These are phyloP conservation scores for Podargus strigoides DNA, from an alignment of 2,797 vertebrate species.

Conservation along the genomic window DNA sequence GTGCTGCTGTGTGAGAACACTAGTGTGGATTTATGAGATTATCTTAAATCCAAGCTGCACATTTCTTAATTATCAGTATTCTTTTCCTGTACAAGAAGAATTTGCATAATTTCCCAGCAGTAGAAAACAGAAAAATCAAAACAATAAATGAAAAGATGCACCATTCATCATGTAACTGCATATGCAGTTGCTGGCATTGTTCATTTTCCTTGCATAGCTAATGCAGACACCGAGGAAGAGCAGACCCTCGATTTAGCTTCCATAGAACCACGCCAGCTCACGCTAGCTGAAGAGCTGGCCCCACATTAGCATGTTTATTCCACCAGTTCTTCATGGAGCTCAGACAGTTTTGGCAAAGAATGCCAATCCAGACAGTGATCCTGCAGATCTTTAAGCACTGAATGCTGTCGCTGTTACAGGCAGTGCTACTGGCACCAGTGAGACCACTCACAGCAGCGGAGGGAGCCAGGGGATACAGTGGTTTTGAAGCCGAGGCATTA, in stretches of 20 bases:
- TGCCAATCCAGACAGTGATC: neutral
- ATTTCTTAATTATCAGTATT: conserved; percentile 64
- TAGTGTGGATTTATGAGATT: neutral
- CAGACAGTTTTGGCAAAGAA: conserved; percentile 31
- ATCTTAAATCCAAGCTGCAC: conserved; percentile 30
- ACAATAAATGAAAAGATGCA: conserved; percentile 60
- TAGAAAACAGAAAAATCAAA: conserved; percentile 54
- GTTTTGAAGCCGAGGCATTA: neutral
- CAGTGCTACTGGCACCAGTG: neutral
- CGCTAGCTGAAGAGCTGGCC: neutral
- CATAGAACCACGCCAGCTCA: fast-evolving
- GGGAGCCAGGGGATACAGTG: neutral
- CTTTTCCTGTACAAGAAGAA: conserved; percentile 30
- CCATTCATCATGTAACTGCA: conserved; percentile 57
- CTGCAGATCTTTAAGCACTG: neutral
- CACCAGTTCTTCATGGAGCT: conserved; percentile 26
- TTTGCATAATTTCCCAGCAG: conserved; percentile 68
- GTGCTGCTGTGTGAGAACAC: neutral
- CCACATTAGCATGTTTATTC: conserved; percentile 41
- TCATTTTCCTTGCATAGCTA: conserved; percentile 51
- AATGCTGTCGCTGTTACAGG: neutral
- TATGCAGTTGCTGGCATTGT: conserved; percentile 47
- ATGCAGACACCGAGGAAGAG: conserved; percentile 13
- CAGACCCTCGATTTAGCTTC: neutral
- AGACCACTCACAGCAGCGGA: neutral